Base-by-base conservation (phyloP, 2,888 invertebrate genomes). In the Hypena proboscidalis region DNA sequence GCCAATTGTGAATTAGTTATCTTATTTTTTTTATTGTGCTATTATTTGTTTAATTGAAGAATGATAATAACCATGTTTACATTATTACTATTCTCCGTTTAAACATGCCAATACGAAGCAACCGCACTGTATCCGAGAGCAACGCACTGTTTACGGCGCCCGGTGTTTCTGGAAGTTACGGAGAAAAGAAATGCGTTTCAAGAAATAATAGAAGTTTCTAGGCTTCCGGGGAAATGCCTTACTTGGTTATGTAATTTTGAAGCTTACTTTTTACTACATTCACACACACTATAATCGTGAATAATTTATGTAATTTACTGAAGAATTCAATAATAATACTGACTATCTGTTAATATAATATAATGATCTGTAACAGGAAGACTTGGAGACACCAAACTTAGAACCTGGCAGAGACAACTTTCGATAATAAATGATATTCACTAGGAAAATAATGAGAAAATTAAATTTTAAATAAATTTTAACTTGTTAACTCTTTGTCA, bases 161-260 rank as follows among this genome's bases (percentile, higher is more conserved):
- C 42, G 48, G 30, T 9, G 60, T 58, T 80, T 83, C 83, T 81
- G 80, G 84, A 85, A 82, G 56, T 66, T 82, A 69, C 73, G 53
- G 56, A 52, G 65, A 70, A 69, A 64, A 52, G 67, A 65, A 61
- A 61, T 44, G 14, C 29, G 23, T 46, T 21, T 38, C 36, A 23
- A 39, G 47, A 53, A 50, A 43, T 20, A 59, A 63, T 45, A 44
- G 54, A 39, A 13, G 30, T 33, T 48, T 55, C 41, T 32, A 36
- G 30, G 32, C 33, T 51, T 40, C 27, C 26, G 0, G 25, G 19
- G 36, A 35, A 50, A 38, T 25, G 1, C 17, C 7, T 4, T 4
- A 9, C 4, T 21, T 11, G 19, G 11, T 13, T 13, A 19, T 3
- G n/a, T n/a, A n/a, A n/a, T n/a, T n/a, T n/a, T n/a, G n/a, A n/a